These are phyloP conservation scores for Poeciliopsis retropinna DNA, from an alignment of 2,113 vertebrate species.

Conservation along the genomic window DNA sequence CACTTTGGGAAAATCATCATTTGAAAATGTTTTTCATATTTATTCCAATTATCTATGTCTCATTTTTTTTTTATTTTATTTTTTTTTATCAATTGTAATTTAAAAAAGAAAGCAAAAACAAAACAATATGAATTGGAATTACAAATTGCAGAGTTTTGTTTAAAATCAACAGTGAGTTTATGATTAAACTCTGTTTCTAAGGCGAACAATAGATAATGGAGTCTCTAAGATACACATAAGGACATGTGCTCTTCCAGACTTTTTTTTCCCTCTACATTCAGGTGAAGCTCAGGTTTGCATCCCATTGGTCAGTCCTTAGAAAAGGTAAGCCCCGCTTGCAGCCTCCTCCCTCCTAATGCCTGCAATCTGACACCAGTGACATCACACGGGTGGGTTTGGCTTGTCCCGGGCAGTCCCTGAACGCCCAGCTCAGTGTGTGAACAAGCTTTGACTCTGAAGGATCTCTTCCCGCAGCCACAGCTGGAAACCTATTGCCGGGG, in stretches of 20 bases:
- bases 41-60: background rate
- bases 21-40: too few relatives aligned
- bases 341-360: conserved; percentile 47
- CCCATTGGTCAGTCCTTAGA: conserved; percentile 62
- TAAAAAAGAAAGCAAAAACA: background rate
- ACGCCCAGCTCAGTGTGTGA: conserved; percentile 72
- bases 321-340: conserved; percentile 60
- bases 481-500: conserved; percentile 61
- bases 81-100: background rate
- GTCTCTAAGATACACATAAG: conserved; percentile 36
- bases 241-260: conserved; percentile 37
- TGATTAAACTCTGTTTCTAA: conserved; percentile 26
- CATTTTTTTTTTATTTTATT: too few relatives aligned
- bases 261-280: conserved; percentile 23
- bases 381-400: conserved; percentile 74
- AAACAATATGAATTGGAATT: conserved; percentile 2
- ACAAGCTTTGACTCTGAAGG: conserved; percentile 74
- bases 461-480: conserved; percentile 73
- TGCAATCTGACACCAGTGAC: conserved; percentile 80
- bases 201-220: conserved; percentile 32
- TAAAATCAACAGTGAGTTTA: background rate
- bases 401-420: conserved; percentile 60
- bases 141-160: background rate
- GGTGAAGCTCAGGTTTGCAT: conserved; percentile 43
- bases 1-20: background rate